Percentiles rank a stretch among this genome's conserved stretches.
Conservation (phyloP, 92 coral and sea anemone genomes). For the Virgularia gustaviana region DNA sequence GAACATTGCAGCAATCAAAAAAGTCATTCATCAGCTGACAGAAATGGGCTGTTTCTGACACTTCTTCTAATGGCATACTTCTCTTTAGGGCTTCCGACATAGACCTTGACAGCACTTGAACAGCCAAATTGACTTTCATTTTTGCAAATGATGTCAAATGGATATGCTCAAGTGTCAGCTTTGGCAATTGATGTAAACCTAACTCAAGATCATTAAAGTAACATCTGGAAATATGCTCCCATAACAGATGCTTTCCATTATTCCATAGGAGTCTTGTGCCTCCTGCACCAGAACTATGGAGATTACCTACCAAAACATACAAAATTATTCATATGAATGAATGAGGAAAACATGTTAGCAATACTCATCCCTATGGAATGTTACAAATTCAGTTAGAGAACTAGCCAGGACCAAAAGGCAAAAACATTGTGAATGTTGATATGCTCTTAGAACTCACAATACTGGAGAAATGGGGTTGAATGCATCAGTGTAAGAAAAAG, state of each 20-base stretch:
- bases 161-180: not conserved
- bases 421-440: too few species aligned
- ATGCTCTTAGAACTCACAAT: too few species aligned
- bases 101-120: not conserved
- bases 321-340: too few species aligned
- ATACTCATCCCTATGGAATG: too few species aligned
- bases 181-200: not conserved
- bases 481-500: too few species aligned
- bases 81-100: not conserved
- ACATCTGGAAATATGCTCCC: too few species aligned
- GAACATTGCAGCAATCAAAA: not conserved
- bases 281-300: not conserved
- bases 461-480: too few species aligned
- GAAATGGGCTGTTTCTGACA: slow-evolving; percentile 1
- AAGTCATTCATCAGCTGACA: not conserved
- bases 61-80: slow-evolving; percentile 1
- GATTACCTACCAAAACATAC: too few species aligned
- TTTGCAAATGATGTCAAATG: too few species aligned
- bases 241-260: not conserved
- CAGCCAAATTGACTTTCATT: not conserved
- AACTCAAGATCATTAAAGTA: not conserved
- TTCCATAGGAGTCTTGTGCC: not conserved
- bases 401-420: too few species aligned
- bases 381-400: too few species aligned
- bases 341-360: too few species aligned